phyloP scores from a whole-genome alignment of 2,797 vertebrate genomes.

The Malurus leucopterus region DNA sequence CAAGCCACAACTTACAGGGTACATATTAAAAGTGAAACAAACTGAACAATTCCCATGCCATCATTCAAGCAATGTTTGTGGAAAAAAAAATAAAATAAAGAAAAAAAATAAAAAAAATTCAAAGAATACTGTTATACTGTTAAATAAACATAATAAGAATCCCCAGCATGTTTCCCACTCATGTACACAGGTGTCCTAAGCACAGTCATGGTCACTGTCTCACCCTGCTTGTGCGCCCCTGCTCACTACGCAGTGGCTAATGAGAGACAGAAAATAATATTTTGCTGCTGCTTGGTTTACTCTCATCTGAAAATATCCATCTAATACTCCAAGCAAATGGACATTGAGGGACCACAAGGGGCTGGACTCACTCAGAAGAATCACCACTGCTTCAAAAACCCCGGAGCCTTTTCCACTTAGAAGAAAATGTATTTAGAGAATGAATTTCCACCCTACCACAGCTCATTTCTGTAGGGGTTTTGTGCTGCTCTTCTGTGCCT shows the following conservation, averaged over 20 bases:
- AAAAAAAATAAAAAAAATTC: accelerated
- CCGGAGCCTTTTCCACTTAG: not conserved
- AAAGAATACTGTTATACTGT: not conserved
- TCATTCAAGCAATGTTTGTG: not conserved
- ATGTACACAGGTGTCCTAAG: not conserved
- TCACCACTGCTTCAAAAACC: not conserved
- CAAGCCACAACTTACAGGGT: not conserved
- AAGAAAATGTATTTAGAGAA: not conserved
- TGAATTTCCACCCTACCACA: not conserved
- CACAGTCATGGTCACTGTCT: not conserved
- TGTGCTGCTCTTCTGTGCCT: not conserved
- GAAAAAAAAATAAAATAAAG: too few relatives aligned
- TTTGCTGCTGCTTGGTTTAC: not conserved
- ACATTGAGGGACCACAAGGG: not conserved
- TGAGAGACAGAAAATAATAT: not conserved
- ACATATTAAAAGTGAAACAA: not conserved
- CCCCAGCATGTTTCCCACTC: not conserved
- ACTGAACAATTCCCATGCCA: not conserved
- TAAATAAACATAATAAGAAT: not conserved
- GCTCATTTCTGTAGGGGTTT: not conserved
- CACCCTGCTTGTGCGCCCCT: not conserved
- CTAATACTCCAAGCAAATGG: not conserved
- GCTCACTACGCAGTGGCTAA: not conserved
- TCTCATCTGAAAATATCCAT: not conserved
- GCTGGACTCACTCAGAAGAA: not conserved